Evolutionary conservation across 2,797 vertebrate genomes (phyloP), one percentile per base, ranked within the genome.

Genomic region (Lepus oiostolus): DNA sequence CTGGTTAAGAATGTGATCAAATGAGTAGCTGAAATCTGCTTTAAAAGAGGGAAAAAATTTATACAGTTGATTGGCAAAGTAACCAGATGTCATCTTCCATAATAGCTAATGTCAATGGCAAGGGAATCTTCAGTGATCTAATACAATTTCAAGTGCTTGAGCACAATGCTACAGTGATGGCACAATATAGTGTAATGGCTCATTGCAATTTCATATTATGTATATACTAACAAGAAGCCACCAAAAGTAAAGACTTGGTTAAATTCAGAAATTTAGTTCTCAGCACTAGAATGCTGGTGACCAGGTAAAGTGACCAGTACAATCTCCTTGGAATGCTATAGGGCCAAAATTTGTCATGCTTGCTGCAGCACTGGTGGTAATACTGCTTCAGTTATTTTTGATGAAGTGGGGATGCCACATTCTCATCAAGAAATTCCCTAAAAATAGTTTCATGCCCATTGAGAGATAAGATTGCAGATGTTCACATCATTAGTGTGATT

Each of bases 401-500:
- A 24, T 50, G 58, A 79, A 67, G 14, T 63, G 63, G 22, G 35
- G 65, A 71, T 72, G 63, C 42, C 81, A 11, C n/a, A 95, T 79
- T 32, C n/a, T 84, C 26, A 86, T 70, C n/a, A 83, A 72, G 32
- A 93, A n/a, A 82, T 67, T 91, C 71, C 54, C n/a, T 62, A 24
- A 85, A 88, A 88, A 58, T 38, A 7, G 22, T 86, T 96, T 88
- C 75, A 80, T 82, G 88, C 13, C 71, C 24, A 54, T 1, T 81
- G 93, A 79, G 50, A 83, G 72, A 63, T 87, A 88, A 83, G 50
- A 88, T 70, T 38, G 63, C 71, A 95, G 68, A 83, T 90, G 71
- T 71, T 79, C 54, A 58, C 50, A 87, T 88, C 67, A 74, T 92
- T 80, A 65, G 24, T 85, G 85, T 86, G 75, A 93, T 94, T 93